Conservation (phyloP, 64 coral and sea anemone genomes). For the Hydrozoanthus tunicans region DNA sequence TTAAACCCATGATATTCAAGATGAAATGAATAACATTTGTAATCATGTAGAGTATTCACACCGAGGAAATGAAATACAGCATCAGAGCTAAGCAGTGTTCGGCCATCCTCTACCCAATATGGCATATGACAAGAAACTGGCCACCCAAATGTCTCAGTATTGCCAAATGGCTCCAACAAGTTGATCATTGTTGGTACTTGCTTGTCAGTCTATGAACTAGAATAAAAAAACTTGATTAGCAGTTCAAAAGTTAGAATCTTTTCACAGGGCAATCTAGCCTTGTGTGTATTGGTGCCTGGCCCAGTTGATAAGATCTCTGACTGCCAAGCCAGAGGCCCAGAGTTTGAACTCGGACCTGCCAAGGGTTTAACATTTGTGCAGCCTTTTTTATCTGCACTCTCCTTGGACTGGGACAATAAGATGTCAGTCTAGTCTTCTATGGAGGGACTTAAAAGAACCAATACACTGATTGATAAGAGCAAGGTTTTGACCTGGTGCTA, state of each 20-base stretch:
- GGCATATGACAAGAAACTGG: slow-evolving; percentile 55
- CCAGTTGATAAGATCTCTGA: not conserved
- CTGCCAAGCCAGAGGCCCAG: not conserved
- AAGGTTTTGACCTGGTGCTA: too few relatives aligned
- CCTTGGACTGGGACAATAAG: too few relatives aligned
- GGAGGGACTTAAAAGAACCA: too few relatives aligned
- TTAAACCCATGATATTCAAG: slow-evolving; percentile 56
- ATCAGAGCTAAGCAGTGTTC: slow-evolving; percentile 25
- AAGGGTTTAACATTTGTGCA: too few relatives aligned
- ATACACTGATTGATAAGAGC: too few relatives aligned
- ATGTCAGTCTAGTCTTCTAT: too few relatives aligned
- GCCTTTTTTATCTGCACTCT: too few relatives aligned
- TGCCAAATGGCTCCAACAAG: slow-evolving; percentile 27
- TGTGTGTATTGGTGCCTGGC: too few relatives aligned
- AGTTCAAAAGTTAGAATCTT: not conserved
- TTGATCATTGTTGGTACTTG: not conserved
- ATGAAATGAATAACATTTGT: slow-evolving; percentile 51
- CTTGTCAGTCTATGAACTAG: not conserved
- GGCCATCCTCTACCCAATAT: slow-evolving; percentile 39
- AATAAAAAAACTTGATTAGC: not conserved
- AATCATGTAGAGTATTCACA: slow-evolving; percentile 8
- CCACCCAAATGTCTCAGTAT: slow-evolving; percentile 52
- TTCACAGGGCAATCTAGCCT: not conserved
- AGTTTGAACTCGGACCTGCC: too few relatives aligned
- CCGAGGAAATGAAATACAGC: slow-evolving; percentile 46